Evolutionary conservation across 2,113 vertebrate species (phyloP).

Genomic region (Labeo catla): DNA sequence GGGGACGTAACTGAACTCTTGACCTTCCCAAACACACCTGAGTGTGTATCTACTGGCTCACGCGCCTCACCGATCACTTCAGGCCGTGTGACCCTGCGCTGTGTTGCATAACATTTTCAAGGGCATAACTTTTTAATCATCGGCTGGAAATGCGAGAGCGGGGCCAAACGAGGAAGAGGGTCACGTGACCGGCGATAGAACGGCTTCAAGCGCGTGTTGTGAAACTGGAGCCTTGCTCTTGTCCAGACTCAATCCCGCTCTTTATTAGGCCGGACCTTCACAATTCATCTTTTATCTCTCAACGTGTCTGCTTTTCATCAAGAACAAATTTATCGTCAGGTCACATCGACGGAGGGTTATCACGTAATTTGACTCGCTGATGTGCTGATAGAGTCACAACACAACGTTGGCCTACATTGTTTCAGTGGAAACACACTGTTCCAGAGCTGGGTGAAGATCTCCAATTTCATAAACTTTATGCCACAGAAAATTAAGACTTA

Average conservation of each 20-base stretch:
- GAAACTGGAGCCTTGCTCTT: slow-evolving; percentile 47
- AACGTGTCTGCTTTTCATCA: slow-evolving; percentile 70
- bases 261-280: slow-evolving; percentile 70
- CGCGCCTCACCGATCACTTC: not conserved
- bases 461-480: not conserved
- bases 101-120: slow-evolving; percentile 61
- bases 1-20: not conserved
- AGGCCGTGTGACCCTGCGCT: slow-evolving; percentile 10
- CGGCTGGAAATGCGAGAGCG: slow-evolving; percentile 65
- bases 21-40: not conserved
- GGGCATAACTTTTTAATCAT: slow-evolving; percentile 69
- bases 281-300: slow-evolving; percentile 62
- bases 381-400: slow-evolving; percentile 64
- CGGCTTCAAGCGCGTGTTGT: slow-evolving; percentile 53
- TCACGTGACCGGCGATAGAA: slow-evolving; percentile 68
- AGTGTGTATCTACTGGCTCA: not conserved
- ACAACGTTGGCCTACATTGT: not conserved
- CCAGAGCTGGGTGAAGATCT: not conserved
- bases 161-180: slow-evolving; percentile 66
- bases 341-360: slow-evolving; percentile 55
- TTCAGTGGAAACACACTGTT: slow-evolving; percentile 7
- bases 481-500: not conserved
- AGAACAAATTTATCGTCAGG: slow-evolving; percentile 70
- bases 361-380: slow-evolving; percentile 60
- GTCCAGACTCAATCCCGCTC: slow-evolving; percentile 43